phyloP scores from a whole-genome alignment of 2,797 vertebrate genomes.

The Myiotriccus ornatus region DNA sequence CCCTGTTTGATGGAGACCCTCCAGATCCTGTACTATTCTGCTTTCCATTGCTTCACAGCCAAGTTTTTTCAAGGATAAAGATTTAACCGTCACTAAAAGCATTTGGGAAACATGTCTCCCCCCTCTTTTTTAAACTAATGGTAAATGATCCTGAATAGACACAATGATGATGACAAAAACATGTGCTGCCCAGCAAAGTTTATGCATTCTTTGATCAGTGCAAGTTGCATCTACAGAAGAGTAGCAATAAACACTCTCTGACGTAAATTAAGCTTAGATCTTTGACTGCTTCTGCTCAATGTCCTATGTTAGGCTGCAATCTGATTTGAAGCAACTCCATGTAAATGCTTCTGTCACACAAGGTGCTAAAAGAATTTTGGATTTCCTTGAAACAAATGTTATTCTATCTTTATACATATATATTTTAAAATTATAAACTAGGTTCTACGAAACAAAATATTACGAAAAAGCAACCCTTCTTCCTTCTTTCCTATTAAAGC shows the following conservation, averaged over 20 bases:
- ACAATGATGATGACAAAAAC: neutral
- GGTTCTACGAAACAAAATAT: neutral
- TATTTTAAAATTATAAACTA: neutral
- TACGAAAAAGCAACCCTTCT: fast-evolving
- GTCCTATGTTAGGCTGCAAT: neutral
- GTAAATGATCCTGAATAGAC: neutral
- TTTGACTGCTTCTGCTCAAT: neutral
- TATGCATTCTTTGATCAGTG: neutral
- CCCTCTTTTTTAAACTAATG: neutral
- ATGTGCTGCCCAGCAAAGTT: neutral
- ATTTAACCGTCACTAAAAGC: neutral
- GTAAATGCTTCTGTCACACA: neutral
- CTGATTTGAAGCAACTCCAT: neutral
- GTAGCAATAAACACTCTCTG: neutral
- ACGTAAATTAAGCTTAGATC: neutral
- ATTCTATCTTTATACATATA: neutral
- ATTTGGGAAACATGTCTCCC: neutral
- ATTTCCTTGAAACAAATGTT: neutral
- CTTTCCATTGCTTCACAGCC: neutral
- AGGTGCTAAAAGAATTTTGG: neutral
- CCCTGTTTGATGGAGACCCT: neutral
- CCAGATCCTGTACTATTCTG: neutral
- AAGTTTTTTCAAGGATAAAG: neutral
- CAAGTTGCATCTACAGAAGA: neutral
- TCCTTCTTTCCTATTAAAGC: neutral